phyloP scores from a whole-genome alignment of 2,888 invertebrate species.

The Tuberolachnus salignus region DNA sequence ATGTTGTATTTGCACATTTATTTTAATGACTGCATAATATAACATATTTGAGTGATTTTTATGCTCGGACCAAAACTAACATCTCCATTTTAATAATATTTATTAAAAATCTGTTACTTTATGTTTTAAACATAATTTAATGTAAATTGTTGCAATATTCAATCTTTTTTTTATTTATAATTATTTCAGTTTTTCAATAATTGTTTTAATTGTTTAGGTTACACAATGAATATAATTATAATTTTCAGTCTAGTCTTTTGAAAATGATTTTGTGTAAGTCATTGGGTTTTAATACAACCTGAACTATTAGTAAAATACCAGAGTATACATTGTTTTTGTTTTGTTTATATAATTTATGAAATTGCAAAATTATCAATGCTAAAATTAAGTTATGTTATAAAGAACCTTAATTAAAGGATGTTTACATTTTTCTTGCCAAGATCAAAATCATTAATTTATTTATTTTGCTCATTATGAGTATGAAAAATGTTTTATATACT shows the following conservation, averaged over 20 bases:
- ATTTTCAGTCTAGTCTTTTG: slow-evolving; percentile 54
- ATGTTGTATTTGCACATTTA: slow-evolving; percentile 42
- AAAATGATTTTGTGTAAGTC: slow-evolving; percentile 52
- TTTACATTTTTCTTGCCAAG: no score
- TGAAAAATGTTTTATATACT: no score
- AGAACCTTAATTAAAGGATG: neutral
- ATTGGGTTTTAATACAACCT: slow-evolving; percentile 23
- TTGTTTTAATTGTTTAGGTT: slow-evolving; percentile 45
- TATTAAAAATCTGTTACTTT: slow-evolving; percentile 44
- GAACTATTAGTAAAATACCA: slow-evolving; percentile 40
- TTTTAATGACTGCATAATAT: slow-evolving; percentile 30
- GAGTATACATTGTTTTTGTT: slow-evolving; percentile 28
- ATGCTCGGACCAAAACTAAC: slow-evolving; percentile 42
- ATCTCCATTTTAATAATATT: slow-evolving; percentile 51
- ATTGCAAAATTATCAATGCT: neutral
- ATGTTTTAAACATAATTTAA: slow-evolving; percentile 29
- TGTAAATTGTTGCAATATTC: slow-evolving; percentile 44
- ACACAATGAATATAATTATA: slow-evolving; percentile 47
- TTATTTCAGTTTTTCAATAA: slow-evolving; percentile 38
- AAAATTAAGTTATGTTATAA: neutral
- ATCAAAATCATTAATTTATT: no score
- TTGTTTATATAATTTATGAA: slow-evolving; percentile 11
- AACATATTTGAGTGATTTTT: slow-evolving; percentile 35
- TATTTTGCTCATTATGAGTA: no score
- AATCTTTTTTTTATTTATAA: slow-evolving; percentile 32